Evolutionary conservation across 2,888 invertebrate genomes (phyloP).

Genomic region (Spilarctia lutea): DNA sequence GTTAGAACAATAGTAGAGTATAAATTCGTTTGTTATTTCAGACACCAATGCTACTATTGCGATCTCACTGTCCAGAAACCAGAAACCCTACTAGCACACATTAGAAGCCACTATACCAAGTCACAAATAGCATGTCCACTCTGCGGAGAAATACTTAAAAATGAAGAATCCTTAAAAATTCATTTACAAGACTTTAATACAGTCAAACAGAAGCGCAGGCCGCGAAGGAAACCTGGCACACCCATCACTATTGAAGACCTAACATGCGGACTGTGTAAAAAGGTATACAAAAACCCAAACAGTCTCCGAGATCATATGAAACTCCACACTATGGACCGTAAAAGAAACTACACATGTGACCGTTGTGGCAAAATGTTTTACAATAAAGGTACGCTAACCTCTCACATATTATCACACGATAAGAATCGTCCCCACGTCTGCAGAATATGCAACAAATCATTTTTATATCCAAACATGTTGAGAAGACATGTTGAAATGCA

Average conservation of each 20-base stretch:
- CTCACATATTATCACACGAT: slow-evolving; percentile 80
- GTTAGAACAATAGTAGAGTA: background rate
- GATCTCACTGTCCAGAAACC: slow-evolving; percentile 54
- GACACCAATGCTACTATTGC: slow-evolving; percentile 68
- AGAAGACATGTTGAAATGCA: slow-evolving; percentile 80
- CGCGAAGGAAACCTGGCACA: slow-evolving; percentile 71
- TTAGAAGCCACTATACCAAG: slow-evolving; percentile 65
- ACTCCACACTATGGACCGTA: slow-evolving; percentile 82
- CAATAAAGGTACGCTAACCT: slow-evolving; percentile 78
- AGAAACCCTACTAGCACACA: slow-evolving; percentile 54
- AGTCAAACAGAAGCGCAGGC: slow-evolving; percentile 65
- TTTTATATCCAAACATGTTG: slow-evolving; percentile 78
- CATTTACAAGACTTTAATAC: slow-evolving; percentile 68
- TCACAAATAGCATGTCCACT: slow-evolving; percentile 64
- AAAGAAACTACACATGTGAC: slow-evolving; percentile 78
- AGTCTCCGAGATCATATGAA: slow-evolving; percentile 84
- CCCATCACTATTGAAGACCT: slow-evolving; percentile 75
- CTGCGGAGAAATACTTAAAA: slow-evolving; percentile 74
- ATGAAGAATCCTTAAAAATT: slow-evolving; percentile 64
- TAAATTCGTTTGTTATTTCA: slow-evolving; percentile 48
- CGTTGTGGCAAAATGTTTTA: slow-evolving; percentile 80
- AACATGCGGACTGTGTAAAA: slow-evolving; percentile 75
- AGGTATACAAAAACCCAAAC: slow-evolving; percentile 74
- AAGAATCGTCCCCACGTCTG: slow-evolving; percentile 76
- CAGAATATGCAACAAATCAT: slow-evolving; percentile 78